A percentile compares a stretch with the other conserved stretches of the same genome.
Evolutionary conservation across 2,113 vertebrate genomes (phyloP).

Genomic region (Delphinus delphis): DNA sequence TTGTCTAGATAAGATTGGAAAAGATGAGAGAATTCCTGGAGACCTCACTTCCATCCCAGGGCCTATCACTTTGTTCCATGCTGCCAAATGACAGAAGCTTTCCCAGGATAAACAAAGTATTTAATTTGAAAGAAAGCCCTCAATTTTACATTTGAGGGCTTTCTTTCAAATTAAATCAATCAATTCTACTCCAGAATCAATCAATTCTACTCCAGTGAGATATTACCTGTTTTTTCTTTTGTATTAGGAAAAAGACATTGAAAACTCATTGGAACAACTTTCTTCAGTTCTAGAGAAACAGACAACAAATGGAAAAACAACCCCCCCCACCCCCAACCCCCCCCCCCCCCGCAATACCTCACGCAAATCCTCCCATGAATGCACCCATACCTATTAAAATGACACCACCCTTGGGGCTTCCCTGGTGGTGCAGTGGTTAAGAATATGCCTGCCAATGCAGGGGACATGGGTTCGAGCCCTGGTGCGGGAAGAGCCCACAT

Average conservation of each 20-base stretch:
- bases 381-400: background rate
- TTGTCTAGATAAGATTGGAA: background rate
- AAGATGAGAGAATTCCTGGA: background rate
- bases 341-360: background rate
- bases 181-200: background rate
- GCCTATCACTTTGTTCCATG: background rate
- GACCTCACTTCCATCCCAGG: background rate
- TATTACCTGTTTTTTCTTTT: background rate
- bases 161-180: background rate
- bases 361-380: background rate
- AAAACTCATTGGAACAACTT: background rate
- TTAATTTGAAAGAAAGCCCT: constrained; percentile 18
- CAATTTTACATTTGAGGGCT: background rate
- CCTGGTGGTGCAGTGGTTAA: too few species aligned
- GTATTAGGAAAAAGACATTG: background rate
- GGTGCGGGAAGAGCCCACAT: too few species aligned
- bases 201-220: background rate
- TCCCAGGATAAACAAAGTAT: background rate
- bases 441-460: too few species aligned
- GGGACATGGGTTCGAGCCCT: too few species aligned
- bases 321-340: too few species aligned
- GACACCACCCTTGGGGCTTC: too few species aligned
- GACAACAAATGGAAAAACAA: background rate
- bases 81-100: background rate
- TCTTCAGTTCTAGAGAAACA: background rate